Percentiles rank a stretch among this genome's conserved stretches.
Conservation (phyloP, 92 coral and sea anemone genomes). For the Parazoanthus darwini region DNA sequence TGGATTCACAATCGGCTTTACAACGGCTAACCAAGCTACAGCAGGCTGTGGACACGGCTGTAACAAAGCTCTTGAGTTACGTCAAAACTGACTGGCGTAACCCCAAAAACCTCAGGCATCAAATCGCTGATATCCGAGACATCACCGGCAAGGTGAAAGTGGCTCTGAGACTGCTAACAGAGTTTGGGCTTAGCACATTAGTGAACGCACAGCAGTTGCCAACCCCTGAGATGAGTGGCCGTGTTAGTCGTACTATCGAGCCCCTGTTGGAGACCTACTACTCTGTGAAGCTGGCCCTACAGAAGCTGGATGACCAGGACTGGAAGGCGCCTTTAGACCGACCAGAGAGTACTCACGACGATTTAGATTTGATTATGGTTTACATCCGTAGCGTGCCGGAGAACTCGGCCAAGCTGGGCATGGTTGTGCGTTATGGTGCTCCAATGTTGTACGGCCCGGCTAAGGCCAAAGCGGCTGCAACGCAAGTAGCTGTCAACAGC, state of each 20-base stretch:
- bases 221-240: constrained; percentile 70
- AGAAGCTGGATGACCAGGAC: constrained; percentile 81
- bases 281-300: constrained; percentile 86
- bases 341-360: constrained; percentile 73
- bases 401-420: constrained; percentile 74
- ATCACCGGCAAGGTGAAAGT: constrained; percentile 92
- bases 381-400: constrained; percentile 87
- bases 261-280: constrained; percentile 91
- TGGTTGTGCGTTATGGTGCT: constrained; percentile 74
- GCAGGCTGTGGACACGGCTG: constrained; percentile 90
- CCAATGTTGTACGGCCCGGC: constrained; percentile 59
- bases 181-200: constrained; percentile 89
- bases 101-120: constrained; percentile 67
- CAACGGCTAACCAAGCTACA: constrained; percentile 86
- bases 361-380: constrained; percentile 82
- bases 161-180: constrained; percentile 88
- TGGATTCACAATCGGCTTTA: constrained; percentile 71
- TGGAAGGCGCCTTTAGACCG: constrained; percentile 82
- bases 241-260: constrained; percentile 82
- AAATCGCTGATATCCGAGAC: constrained; percentile 88
- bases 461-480: background rate
- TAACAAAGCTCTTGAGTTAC: constrained; percentile 80
- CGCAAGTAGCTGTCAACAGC: background rate
- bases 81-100: constrained; percentile 92
- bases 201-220: constrained; percentile 73